These are phyloP conservation scores for Excalfactoria chinensis DNA, from an alignment of 2,113 vertebrate genomes.

Conservation along the genomic window DNA sequence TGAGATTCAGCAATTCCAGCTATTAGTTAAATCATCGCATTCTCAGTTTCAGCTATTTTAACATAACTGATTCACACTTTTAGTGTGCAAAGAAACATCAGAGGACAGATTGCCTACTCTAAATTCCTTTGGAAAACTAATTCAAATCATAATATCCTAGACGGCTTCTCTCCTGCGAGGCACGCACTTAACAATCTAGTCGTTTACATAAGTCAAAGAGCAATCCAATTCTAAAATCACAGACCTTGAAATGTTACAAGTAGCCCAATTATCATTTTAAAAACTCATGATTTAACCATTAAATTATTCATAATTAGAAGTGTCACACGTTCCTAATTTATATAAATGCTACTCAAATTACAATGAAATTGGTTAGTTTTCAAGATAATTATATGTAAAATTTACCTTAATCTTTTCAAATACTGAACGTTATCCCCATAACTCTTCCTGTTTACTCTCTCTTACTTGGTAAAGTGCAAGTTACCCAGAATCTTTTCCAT, in stretches of 20 bases:
- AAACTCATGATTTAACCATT: conserved; percentile 54
- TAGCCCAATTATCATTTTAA: conserved; percentile 48
- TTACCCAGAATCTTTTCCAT: not conserved
- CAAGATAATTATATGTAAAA: conserved; percentile 10
- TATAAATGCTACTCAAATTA: conserved; percentile 47
- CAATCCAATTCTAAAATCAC: conserved; percentile 63
- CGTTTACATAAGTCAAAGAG: conserved; percentile 64
- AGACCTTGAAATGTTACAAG: conserved; percentile 67
- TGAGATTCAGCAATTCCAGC: conserved; percentile 13
- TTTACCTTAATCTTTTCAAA: not conserved
- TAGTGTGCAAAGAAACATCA: conserved; percentile 53
- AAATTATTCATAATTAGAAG: conserved; percentile 49
- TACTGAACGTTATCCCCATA: not conserved
- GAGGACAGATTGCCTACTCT: conserved; percentile 62
- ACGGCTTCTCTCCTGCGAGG: conserved; percentile 52
- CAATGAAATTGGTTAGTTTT: conserved; percentile 12
- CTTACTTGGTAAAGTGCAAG: not conserved
- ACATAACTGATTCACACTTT: conserved; percentile 33
- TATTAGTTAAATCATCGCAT: conserved; percentile 29
- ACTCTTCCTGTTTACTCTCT: not conserved
- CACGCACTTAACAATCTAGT: conserved; percentile 21
- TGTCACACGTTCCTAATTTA: conserved; percentile 33
- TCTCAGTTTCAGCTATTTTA: conserved; percentile 4
- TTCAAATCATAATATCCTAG: conserved; percentile 54
- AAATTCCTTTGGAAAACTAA: conserved; percentile 67